Conservation (phyloP, 2,797 vertebrate genomes). For the Nothura maculosa region DNA sequence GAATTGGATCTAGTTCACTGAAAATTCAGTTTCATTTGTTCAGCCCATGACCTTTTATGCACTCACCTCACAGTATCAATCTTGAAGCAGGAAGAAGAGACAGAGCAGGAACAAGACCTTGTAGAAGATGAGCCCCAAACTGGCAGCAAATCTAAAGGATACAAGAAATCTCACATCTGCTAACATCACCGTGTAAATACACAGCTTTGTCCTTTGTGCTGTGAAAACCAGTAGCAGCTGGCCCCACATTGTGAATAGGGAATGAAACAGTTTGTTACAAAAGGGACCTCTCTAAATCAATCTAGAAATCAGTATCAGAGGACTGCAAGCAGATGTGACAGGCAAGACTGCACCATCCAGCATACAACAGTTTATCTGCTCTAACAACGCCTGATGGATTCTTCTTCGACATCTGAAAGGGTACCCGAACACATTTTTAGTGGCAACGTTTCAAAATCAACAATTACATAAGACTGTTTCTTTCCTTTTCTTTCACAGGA, state of each 20-base stretch:
- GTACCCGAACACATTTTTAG: background rate
- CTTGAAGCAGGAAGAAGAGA: background rate
- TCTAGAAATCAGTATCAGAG: constrained; percentile 23
- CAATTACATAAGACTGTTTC: background rate
- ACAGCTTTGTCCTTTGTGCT: constrained; percentile 44
- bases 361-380: background rate
- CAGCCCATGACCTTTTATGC: background rate
- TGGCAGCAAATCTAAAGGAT: constrained; percentile 50
- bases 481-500: background rate
- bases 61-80: background rate
- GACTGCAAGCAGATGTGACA: constrained; percentile 19
- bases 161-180: constrained; percentile 57
- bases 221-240: constrained; percentile 49
- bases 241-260: background rate
- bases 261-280: constrained; percentile 71
- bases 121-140: constrained; percentile 22
- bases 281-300: constrained; percentile 65
- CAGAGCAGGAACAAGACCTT: constrained; percentile 8
- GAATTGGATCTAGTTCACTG: background rate
- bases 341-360: background rate
- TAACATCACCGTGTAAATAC: constrained; percentile 31
- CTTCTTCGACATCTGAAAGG: background rate
- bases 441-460: background rate
- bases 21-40: background rate
- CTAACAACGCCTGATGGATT: background rate